phyloP scores from a whole-genome alignment of 1,140 invertebrate genomes.

The Caenorhabditis briggsae region DNA sequence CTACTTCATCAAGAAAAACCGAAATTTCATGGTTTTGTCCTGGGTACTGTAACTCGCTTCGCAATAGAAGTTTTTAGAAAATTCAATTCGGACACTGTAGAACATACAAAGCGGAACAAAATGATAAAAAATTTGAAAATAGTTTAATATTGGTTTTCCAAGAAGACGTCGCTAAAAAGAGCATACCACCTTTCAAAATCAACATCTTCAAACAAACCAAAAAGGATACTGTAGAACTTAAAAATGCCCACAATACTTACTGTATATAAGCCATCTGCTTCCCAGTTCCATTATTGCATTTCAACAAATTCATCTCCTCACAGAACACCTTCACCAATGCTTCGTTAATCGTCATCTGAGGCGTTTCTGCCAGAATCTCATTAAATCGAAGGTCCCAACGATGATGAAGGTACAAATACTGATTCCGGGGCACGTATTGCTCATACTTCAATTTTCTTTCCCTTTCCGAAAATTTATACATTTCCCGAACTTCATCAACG shows the following conservation, averaged over 20 bases:
- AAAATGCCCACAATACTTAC: background rate
- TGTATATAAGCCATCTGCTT: background rate
- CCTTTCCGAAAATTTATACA: background rate
- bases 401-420: background rate
- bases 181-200: too few relatives aligned
- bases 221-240: too few relatives aligned
- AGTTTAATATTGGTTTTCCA: too few relatives aligned
- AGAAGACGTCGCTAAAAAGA: too few relatives aligned
- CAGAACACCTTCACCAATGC: background rate
- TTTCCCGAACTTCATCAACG: background rate
- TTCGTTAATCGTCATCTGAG: background rate
- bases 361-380: background rate
- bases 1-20: too few relatives aligned
- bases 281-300: background rate
- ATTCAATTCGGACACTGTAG: too few relatives aligned
- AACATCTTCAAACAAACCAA: too few relatives aligned
- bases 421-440: background rate
- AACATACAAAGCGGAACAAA: too few relatives aligned
- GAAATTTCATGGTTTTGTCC: too few relatives aligned
- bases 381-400: background rate
- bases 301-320: conserved; percentile 2
- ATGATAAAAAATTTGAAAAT: too few relatives aligned
- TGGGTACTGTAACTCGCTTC: too few relatives aligned
- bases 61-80: too few relatives aligned
- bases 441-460: background rate